phyloP scores from a whole-genome alignment of 2,113 vertebrate genomes.

The Tonatia bakeri region DNA sequence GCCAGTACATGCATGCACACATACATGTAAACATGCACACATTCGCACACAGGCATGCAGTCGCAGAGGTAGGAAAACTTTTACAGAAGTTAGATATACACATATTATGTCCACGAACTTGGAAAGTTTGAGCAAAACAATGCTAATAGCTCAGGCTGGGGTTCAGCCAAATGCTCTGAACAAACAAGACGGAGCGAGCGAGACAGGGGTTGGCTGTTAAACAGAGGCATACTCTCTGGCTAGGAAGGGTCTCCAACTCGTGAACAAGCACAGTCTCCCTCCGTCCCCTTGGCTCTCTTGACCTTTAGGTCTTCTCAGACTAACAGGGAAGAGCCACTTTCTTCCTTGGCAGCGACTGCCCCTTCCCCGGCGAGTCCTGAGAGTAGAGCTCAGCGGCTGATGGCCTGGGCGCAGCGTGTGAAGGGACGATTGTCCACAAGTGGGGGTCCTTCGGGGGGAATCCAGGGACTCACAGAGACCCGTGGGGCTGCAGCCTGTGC shows the following conservation, averaged over 20 bases:
- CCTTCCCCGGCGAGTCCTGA: not conserved
- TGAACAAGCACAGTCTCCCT: not conserved
- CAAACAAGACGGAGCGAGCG: not conserved
- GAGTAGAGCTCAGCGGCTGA: not conserved
- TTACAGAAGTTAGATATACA: not conserved
- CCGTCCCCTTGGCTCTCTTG: not conserved
- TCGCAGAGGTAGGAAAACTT: not conserved
- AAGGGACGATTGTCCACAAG: accelerated
- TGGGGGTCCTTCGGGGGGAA: not conserved
- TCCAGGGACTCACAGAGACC: not conserved
- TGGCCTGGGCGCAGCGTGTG: accelerated
- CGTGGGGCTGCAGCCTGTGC: not conserved
- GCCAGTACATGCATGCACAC: too few species aligned
- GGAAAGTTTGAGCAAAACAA: not conserved
- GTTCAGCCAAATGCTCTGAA: not conserved
- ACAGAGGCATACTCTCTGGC: accelerated
- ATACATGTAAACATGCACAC: not conserved
- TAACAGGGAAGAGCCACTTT: not conserved
- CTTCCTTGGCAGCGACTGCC: not conserved
- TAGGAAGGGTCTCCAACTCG: not conserved
- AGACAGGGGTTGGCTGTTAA: not conserved
- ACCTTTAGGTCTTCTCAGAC: not conserved
- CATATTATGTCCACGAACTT: not conserved
- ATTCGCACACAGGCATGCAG: not conserved
- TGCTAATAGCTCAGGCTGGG: not conserved